Percentiles rank a stretch among this genome's conserved stretches.
Evolutionary conservation across 2,888 invertebrate species (phyloP).

Genomic region (Volucella zonaria): DNA sequence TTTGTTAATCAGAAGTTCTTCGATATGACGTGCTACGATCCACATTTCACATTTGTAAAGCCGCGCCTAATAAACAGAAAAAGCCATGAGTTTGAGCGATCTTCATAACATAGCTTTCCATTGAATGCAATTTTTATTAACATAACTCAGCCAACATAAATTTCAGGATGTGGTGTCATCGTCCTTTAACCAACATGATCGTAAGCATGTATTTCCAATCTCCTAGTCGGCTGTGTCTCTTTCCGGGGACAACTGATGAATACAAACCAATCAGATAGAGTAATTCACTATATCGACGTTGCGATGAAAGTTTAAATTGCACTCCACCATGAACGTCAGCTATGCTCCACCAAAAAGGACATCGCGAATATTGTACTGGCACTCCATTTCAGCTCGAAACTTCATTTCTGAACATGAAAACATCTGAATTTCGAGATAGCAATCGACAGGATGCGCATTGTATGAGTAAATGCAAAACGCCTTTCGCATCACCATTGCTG

Average conservation of each 20-base stretch:
- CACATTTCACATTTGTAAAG: too few species aligned
- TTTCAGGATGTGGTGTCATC: constrained; percentile 32
- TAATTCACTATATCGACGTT: constrained; percentile 56
- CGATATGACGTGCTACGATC: too few species aligned
- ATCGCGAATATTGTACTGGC: constrained; percentile 53
- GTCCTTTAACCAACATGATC: constrained; percentile 38
- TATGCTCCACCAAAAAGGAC: constrained; percentile 40
- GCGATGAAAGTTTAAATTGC: constrained; percentile 66
- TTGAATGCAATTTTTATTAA: too few species aligned
- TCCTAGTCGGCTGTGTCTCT: constrained; percentile 23
- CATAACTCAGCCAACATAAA: not conserved
- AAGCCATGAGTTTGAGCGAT: too few species aligned
- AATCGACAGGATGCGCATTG: constrained; percentile 65
- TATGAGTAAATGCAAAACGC: constrained; percentile 41
- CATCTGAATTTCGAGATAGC: constrained; percentile 69
- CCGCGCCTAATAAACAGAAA: too few species aligned
- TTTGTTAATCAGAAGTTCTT: too few species aligned
- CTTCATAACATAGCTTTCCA: too few species aligned
- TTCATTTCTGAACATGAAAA: constrained; percentile 67
- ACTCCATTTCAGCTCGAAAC: constrained; percentile 12
- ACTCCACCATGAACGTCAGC: constrained; percentile 24
- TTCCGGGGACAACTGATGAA: not conserved
- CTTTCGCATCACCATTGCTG: not conserved
- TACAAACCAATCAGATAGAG: constrained; percentile 41
- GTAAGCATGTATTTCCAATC: constrained; percentile 41